Evolutionary conservation across 2,113 vertebrate species (phyloP), one percentile per base, ranked within the genome.

Genomic region (Falco punctatus): DNA sequence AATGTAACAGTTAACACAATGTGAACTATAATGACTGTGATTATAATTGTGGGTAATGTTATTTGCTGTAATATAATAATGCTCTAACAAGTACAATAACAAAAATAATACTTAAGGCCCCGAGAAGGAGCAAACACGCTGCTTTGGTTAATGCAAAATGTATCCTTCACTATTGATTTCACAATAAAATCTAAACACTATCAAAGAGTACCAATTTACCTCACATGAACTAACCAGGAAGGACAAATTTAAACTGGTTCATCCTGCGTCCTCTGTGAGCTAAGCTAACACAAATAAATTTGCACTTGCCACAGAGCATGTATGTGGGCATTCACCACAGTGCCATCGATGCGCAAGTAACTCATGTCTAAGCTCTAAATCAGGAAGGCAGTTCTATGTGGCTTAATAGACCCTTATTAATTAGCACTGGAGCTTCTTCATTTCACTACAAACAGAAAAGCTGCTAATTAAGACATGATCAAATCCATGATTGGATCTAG

Each of bases 11-110:
- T 84, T 89, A 85, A 67, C 52, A 67, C 8, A 81, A 81, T 33
- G 35, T 64, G 30, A 78, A n/a, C 49, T 52, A 22, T 58, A 89
- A 95, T 44, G 55, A 71, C 5, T 23, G 78, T 5, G 73, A 91
- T 95, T 86, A 64, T 35, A 48, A 92, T 72, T 87, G 85, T 44
- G 87, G 26, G 64, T 94, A 88, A 77, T 54, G 38, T 7, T 69
- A 54, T 82, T 91, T 82, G 86, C 81, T 73, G 38, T 4, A 84
- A 83, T 55, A 71, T 13, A 66, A 67, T 51, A 64, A 70, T 2
- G 27, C 30, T 84, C 44, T 81, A 92, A 95, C 58, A 91, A 89
- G 26, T 72, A 30, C 17, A 91, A 88, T 32, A 96, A 87, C 73
- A 87, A 89, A 91, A 94, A 67, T 33, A 61, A 81, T 26, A 40